These are phyloP conservation scores for Riptortus pedestris DNA, from an alignment of 1,140 invertebrate species.

Conservation along the genomic window DNA sequence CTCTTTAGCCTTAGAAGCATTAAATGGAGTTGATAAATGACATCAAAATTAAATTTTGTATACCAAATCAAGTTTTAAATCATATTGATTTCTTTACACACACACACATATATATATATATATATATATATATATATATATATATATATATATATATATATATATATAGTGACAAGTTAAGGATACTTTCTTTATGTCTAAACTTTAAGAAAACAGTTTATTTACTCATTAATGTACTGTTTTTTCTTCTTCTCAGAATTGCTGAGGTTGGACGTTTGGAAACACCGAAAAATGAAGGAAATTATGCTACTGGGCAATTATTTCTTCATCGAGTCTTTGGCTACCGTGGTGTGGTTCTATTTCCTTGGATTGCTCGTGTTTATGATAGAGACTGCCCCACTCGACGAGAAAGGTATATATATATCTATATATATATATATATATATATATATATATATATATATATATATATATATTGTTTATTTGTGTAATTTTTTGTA, in stretches of 20 bases:
- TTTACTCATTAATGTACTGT: neutral
- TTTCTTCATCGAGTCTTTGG: slow-evolving; percentile 93
- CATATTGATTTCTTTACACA: neutral
- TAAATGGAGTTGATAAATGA: too few species aligned
- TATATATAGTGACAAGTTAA: neutral
- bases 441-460: too few species aligned
- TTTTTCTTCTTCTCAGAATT: slow-evolving; percentile 43
- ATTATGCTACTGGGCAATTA: slow-evolving; percentile 90
- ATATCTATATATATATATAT: too few species aligned
- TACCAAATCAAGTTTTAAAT: neutral
- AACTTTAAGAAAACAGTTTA: neutral
- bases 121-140: neutral
- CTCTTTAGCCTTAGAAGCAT: too few species aligned
- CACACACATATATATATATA: neutral
- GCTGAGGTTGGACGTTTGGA: slow-evolving; percentile 72
- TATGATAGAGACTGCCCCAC: slow-evolving; percentile 79
- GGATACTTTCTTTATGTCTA: neutral
- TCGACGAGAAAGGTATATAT: slow-evolving; percentile 32
- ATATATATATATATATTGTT: too few species aligned
- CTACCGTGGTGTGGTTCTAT: slow-evolving; percentile 87
- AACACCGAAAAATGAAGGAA: slow-evolving; percentile 69
- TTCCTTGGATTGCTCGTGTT: slow-evolving; percentile 88
- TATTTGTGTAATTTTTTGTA: too few species aligned
- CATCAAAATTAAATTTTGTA: too few species aligned
- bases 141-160: neutral